phyloP scores from a whole-genome alignment of 1,140 invertebrate species.

The Drosophila chauvacae region DNA sequence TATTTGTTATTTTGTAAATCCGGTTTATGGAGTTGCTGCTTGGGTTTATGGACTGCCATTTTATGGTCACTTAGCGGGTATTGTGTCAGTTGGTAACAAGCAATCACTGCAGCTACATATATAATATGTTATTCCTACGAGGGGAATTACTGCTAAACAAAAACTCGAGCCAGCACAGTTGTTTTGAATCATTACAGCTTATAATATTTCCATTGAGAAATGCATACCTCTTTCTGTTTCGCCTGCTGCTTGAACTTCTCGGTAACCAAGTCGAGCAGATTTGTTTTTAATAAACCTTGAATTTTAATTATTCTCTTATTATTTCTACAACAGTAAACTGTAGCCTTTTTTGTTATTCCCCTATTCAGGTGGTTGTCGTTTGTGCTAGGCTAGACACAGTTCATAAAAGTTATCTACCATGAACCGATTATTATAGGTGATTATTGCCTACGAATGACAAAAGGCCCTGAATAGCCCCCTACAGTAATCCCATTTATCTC shows the following conservation, averaged over 20 bases:
- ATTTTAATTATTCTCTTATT: conserved; percentile 1
- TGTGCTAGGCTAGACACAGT: conserved; percentile 18
- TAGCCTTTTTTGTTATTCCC: not conserved
- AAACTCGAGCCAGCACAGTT: not conserved
- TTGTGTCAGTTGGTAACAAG: conserved; percentile 53
- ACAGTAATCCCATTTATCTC: conserved; percentile 30
- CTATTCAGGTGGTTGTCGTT: not conserved
- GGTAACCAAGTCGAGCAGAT: not conserved
- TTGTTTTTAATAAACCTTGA: conserved; percentile 5
- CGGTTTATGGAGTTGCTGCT: conserved; percentile 41
- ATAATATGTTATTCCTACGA: not conserved
- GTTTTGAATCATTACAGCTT: not conserved
- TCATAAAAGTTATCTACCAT: conserved; percentile 43
- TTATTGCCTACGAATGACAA: conserved; percentile 39
- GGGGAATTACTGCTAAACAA: not conserved
- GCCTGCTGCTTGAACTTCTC: not conserved
- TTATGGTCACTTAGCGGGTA: conserved; percentile 48
- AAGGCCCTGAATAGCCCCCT: conserved; percentile 17
- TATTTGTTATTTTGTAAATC: conserved; percentile 36
- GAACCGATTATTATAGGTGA: conserved; percentile 38
- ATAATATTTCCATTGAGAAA: conserved; percentile 1
- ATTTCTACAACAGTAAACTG: not conserved
- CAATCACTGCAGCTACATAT: not conserved
- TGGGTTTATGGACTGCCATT: conserved; percentile 28
- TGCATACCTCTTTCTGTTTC: not conserved